A percentile compares a stretch with the other conserved stretches of the same genome.
phyloP scores from a whole-genome alignment of 2,797 vertebrate species.

The Semaprochilodus insignis region DNA sequence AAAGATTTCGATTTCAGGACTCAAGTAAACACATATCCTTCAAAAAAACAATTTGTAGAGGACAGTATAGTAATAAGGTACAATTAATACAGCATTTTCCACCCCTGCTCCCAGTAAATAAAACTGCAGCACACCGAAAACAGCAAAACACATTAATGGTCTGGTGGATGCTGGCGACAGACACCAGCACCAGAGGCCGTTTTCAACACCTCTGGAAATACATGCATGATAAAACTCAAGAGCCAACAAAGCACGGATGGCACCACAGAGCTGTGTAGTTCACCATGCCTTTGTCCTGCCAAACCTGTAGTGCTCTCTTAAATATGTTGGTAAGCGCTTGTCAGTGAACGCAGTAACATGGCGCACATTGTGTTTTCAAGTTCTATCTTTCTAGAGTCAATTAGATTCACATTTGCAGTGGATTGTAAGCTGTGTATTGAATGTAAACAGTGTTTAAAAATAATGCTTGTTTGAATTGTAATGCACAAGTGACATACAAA shows the following conservation, averaged over 20 bases:
- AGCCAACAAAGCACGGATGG: conserved; percentile 35
- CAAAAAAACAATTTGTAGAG: too few relatives aligned
- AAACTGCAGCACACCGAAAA: neutral
- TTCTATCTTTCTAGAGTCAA: too few relatives aligned
- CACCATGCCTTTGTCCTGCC: conserved; percentile 22
- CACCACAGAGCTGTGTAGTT: conserved; percentile 17
- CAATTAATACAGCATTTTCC: too few relatives aligned
- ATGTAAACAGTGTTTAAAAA: neutral
- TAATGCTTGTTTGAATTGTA: neutral
- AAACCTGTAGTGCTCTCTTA: conserved; percentile 15
- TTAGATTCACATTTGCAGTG: neutral
- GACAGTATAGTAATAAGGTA: too few relatives aligned
- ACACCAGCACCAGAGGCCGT: conserved; percentile 37
- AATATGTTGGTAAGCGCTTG: neutral
- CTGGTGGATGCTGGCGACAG: conserved; percentile 37
- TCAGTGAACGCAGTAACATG: neutral
- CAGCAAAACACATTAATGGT: neutral
- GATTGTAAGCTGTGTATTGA: neutral
- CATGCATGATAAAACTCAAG: conserved; percentile 48
- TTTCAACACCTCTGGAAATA: conserved; percentile 56
- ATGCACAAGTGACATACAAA: neutral
- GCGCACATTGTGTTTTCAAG: neutral
- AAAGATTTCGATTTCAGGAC: too few relatives aligned
- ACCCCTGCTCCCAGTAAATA: neutral
- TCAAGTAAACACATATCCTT: too few relatives aligned